These are phyloP conservation scores for Pegea sp. DNA, from an alignment of 23 tunicate genomes.

Conservation along the genomic window DNA sequence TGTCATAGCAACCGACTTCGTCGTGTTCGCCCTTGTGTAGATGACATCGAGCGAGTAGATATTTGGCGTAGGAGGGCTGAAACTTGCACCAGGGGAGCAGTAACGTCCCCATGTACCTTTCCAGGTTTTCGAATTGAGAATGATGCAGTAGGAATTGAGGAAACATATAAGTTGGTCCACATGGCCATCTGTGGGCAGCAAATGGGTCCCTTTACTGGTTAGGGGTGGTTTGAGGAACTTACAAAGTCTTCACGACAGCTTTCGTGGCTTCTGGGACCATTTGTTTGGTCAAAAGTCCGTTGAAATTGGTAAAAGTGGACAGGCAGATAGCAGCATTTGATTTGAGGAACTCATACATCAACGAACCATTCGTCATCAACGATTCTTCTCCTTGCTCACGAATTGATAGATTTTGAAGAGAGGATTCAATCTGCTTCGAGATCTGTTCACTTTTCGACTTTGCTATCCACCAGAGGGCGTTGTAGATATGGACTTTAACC, in stretches of 20 bases:
- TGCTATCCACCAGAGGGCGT: slow-evolving; percentile 36
- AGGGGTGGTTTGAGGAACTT: slow-evolving; percentile 1
- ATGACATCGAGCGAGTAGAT: not conserved
- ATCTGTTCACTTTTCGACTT: slow-evolving; percentile 16
- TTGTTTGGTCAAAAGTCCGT: too few relatives aligned
- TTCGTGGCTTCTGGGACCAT: not conserved
- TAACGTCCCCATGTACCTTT: not conserved
- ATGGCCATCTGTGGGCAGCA: not conserved
- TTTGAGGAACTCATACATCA: too few relatives aligned
- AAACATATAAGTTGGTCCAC: not conserved
- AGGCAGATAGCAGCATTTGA: too few relatives aligned
- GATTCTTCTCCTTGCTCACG: too few relatives aligned
- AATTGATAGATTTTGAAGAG: not conserved
- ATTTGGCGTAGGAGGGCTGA: not conserved
- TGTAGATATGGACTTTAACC: slow-evolving; percentile 34
- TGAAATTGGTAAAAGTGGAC: too few relatives aligned
- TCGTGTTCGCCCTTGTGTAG: not conserved
- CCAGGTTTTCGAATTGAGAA: not conserved
- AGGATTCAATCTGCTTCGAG: too few relatives aligned
- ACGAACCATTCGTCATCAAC: too few relatives aligned
- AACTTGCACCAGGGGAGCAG: slow-evolving; percentile 1
- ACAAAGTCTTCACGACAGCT: not conserved
- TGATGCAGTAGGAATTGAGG: not conserved
- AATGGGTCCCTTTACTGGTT: not conserved
- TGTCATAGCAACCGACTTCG: not conserved